Evolutionary conservation across 1,140 invertebrate genomes (phyloP).

Genomic region (Tetragonula clypearis): DNA sequence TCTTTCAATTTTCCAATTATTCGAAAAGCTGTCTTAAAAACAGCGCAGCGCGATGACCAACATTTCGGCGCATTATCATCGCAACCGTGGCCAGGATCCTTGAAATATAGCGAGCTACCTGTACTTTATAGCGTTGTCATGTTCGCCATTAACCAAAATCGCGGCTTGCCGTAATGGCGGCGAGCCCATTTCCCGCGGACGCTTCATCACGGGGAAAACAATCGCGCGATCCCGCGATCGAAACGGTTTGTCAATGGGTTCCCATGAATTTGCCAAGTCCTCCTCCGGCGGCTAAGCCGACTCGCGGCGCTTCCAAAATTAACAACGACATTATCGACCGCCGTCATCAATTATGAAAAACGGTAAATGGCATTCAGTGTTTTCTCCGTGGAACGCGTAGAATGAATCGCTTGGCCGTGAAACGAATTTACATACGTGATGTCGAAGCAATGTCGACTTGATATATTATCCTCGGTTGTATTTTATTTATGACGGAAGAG

Average conservation of each 20-base stretch:
- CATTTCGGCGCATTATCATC: neutral
- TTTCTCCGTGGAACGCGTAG: neutral
- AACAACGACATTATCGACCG: neutral
- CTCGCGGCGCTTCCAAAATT: neutral
- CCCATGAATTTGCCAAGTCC: neutral
- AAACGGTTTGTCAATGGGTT: neutral
- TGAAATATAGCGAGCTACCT: conserved; percentile 17
- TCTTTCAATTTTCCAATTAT: neutral
- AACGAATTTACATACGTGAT: neutral
- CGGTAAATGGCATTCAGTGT: neutral
- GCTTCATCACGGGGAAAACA: neutral
- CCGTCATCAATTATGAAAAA: neutral
- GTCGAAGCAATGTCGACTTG: no score
- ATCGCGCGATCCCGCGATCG: neutral
- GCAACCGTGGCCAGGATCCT: neutral
- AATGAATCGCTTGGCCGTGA: neutral
- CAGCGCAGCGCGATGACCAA: neutral
- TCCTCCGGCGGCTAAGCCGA: neutral
- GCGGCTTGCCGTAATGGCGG: conserved; percentile 6
- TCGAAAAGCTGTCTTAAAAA: neutral
- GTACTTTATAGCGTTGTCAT: conserved; percentile 36
- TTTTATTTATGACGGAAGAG: no score
- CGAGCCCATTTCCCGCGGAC: neutral
- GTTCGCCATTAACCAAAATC: conserved; percentile 35
- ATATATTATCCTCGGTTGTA: no score